Percentiles rank a stretch among this genome's conserved stretches.
phyloP scores from a whole-genome alignment of 2,113 vertebrate genomes.

The Cebidichthys violaceus region DNA sequence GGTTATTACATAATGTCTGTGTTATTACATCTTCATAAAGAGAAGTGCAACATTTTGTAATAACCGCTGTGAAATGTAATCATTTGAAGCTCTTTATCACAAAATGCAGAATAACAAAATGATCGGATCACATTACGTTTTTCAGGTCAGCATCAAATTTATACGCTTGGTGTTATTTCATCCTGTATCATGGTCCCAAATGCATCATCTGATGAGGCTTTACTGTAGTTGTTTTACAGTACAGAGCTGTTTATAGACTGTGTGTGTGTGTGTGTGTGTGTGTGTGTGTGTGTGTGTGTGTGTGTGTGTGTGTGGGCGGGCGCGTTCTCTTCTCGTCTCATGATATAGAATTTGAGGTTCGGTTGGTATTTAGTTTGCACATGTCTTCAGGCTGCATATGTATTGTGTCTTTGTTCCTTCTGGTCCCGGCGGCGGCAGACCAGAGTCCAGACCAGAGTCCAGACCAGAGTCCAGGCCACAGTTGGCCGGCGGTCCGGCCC shows the following conservation, averaged over 20 bases:
- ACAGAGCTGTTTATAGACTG: slow-evolving; percentile 24
- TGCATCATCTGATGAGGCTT: slow-evolving; percentile 26
- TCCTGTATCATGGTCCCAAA: background rate
- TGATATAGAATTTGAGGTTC: slow-evolving; percentile 73
- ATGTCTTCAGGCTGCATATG: slow-evolving; percentile 49
- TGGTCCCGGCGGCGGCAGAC: slow-evolving; percentile 50
- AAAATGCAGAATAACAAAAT: background rate
- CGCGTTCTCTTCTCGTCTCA: slow-evolving; percentile 52
- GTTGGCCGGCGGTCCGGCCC: slow-evolving; percentile 51
- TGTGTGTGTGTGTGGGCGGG: slow-evolving; percentile 32
- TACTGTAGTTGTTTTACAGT: background rate
- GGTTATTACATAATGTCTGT: background rate
- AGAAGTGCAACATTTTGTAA: background rate
- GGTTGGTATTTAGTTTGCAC: slow-evolving; percentile 60
- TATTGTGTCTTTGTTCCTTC: slow-evolving; percentile 62
- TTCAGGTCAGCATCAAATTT: slow-evolving; percentile 17
- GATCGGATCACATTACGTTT: background rate
- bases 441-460: slow-evolving; percentile 52
- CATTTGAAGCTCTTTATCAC: background rate
- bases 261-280: background rate
- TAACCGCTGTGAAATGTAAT: background rate
- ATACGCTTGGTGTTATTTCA: slow-evolving; percentile 5
- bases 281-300: too few relatives aligned
- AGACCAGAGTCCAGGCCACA: slow-evolving; percentile 51
- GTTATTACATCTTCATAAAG: background rate